phyloP scores from a whole-genome alignment of 2,888 invertebrate species.

The Automeris io region DNA sequence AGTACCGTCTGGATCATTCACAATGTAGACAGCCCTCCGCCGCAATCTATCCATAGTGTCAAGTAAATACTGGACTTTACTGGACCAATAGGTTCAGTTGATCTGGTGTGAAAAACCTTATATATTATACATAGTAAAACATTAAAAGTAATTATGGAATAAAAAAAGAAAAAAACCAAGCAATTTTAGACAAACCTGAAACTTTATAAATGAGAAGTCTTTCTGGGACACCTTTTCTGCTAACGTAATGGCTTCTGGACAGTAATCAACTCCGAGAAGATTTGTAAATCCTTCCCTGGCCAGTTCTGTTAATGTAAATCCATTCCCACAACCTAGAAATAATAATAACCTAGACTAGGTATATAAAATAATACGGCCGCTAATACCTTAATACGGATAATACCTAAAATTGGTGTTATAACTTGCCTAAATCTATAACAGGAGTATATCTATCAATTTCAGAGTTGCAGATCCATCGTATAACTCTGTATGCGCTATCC shows the following conservation, averaged over 20 bases:
- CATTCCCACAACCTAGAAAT: conserved; percentile 91
- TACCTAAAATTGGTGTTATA: too few species aligned
- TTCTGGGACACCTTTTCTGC: conserved; percentile 79
- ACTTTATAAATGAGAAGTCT: conserved; percentile 46
- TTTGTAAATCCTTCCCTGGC: conserved; percentile 84
- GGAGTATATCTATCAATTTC: conserved; percentile 66
- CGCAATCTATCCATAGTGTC: too few species aligned
- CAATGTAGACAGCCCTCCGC: too few species aligned
- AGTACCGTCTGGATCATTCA: too few species aligned
- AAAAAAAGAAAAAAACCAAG: conserved; percentile 5
- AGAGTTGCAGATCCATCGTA: conserved; percentile 81
- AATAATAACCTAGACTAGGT: too few species aligned
- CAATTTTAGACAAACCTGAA: conserved; percentile 36
- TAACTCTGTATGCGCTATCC: conserved; percentile 84
- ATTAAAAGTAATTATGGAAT: too few species aligned
- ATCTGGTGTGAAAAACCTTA: too few species aligned
- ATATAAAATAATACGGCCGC: neutral
- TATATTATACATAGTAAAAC: too few species aligned
- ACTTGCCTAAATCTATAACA: conserved; percentile 83
- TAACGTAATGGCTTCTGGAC: conserved; percentile 86
- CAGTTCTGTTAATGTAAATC: conserved; percentile 87
- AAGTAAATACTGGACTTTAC: too few species aligned
- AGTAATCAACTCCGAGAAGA: conserved; percentile 93
- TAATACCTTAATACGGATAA: too few species aligned
- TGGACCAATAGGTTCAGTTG: too few species aligned